Evolutionary conservation across 2,113 vertebrate genomes (phyloP), one percentile per base, ranked within the genome.

Genomic region (Lutjanus erythropterus): DNA sequence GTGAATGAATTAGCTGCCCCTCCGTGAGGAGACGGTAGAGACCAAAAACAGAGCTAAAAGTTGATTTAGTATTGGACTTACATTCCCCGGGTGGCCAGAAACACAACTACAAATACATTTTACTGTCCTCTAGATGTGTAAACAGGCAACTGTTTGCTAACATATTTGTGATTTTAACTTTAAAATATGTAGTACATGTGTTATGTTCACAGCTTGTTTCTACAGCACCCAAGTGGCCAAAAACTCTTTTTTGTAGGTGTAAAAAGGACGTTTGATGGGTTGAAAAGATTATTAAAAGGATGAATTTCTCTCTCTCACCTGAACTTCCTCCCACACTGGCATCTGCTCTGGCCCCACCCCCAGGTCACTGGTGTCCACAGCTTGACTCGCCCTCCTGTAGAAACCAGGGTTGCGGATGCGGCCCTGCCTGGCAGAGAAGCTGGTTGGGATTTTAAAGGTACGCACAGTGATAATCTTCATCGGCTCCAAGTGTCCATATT

Each of bases 341-440:
- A 97, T 92, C 9, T 97, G 94, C 71, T 95, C 92, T 37, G 81
- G 16, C 0, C 35, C 82, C 87, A 96, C 88, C 18, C 93, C 95
- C 53, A 99, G 44, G 71, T 98, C 98, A 10, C 96, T 96, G 49
- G 98, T 99, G 77, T 99, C 98, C 52, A 98, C 96, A 0, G 96
- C 93, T 52, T 94, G 89, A 72, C 84, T 94, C 52, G 94, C 90
- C 56, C 90, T 96, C 71, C 91, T 94, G 71, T 94, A 94, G 55
- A 92, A 94, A 19, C 93, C 47, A 2, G 96, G 95, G 62, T 99
- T 98, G 56, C 96, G 96, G 47, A 98, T 83, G 50, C 94, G 95
- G 64, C 92, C 64, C 69, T 96, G 94, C 87, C 93, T 97, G 77
- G 96, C 96, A 47, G 90, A 93, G 74, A 97, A 99, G 91, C 97